Base-by-base conservation (phyloP, 2,797 vertebrate species). In the Urophycis tenuis region DNA sequence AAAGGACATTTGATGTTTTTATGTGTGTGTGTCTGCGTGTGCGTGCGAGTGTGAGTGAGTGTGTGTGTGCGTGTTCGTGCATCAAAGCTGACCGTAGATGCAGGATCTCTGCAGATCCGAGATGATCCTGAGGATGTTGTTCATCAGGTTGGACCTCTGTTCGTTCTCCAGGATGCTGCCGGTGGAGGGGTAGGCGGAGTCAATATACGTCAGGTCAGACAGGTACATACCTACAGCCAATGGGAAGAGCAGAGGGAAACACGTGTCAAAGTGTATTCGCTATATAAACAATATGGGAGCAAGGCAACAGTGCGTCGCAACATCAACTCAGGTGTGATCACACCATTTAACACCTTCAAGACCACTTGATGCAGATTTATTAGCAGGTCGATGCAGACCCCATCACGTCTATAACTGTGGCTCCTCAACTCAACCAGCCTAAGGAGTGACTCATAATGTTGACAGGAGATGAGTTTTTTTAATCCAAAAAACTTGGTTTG, bases 81-180 rank as follows among this genome's bases (percentile, higher is more conserved):
- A 1, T 49, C 3, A 53, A 45, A 53, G 69, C 96, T 86, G 84
- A 99, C 97, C 98, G 64, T 98, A 99, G 89, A 96, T 96, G 87
- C 96, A 98, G 0, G 96, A 98, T 88, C 98, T 96, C 87, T 99
- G 98, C 87, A 99, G 90, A 84, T 99, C 98, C 2, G 98, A 98
- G 91, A 99, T 98, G 85, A 99, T 99, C 90, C 98, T 92, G 85
- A 99, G 95, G 74, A 99, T 95, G 89, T 99, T 99, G 90, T 99
- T 99, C 96, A 99, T 99, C 85, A 97, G 90, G 86, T 99, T 99
- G 81, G 98, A 98, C 87, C 98, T 93, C 87, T 98, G 96, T 82
- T 99, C 97, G 8, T 94, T 98, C 91, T 99, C 98, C 91, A 99
- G 91, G 86, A 99, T 99, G 93, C 97, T 99, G 79, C 96, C 97